A percentile compares a stretch with the other conserved stretches of the same genome.
Conservation (phyloP, 2,888 invertebrate species). For the Cantharis nigra region DNA sequence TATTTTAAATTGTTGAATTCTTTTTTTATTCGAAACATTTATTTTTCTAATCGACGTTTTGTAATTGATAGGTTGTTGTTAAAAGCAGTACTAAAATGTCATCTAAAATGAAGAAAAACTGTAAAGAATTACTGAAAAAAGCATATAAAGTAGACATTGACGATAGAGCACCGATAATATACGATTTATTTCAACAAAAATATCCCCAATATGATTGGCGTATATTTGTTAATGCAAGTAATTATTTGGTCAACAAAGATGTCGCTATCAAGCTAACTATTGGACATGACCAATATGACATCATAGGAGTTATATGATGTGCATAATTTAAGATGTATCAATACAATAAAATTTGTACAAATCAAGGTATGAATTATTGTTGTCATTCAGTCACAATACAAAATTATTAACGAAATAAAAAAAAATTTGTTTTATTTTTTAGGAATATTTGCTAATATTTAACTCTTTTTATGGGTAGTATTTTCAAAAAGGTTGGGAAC, state of each 20-base stretch:
- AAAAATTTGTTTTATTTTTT: too few relatives aligned
- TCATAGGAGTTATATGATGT: background rate
- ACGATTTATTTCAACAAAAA: background rate
- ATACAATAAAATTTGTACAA: too few relatives aligned
- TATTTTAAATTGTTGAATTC: background rate
- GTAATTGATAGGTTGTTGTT: background rate
- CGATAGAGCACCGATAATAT: background rate
- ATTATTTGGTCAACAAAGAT: background rate
- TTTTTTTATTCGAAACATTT: background rate
- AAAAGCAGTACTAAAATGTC: background rate
- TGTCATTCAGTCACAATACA: too few relatives aligned
- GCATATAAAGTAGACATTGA: slow-evolving; percentile 1
- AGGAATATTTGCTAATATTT: too few relatives aligned
- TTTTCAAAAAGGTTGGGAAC: too few relatives aligned
- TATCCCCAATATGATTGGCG: background rate
- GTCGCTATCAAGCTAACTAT: background rate
- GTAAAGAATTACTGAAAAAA: background rate
- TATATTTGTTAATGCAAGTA: background rate
- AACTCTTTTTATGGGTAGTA: too few relatives aligned
- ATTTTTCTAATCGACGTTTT: background rate
- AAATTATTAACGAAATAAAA: too few relatives aligned
- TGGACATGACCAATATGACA: background rate
- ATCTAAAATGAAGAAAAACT: background rate
- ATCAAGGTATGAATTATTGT: too few relatives aligned
- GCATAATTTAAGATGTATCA: too few relatives aligned